phyloP scores from a whole-genome alignment of 2,797 vertebrate species.

The Anguilla megastoma region DNA sequence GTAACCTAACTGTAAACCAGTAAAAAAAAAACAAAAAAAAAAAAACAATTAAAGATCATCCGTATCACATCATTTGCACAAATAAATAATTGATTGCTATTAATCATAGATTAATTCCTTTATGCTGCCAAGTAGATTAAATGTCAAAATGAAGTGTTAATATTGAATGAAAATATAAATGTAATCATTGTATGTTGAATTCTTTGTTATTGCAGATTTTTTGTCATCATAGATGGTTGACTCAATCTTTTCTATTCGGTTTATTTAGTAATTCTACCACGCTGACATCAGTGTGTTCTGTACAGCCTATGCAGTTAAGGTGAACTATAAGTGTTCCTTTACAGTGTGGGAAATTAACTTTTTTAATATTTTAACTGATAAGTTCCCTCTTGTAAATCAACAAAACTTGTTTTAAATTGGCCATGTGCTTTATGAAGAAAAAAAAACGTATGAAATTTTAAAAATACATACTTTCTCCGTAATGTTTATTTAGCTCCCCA shows the following conservation, averaged over 20 bases:
- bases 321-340: not conserved
- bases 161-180: conserved; percentile 15
- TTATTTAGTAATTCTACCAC: not conserved
- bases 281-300: not conserved
- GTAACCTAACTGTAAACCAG: conserved; percentile 76
- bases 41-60: conserved; percentile 76
- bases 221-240: not conserved
- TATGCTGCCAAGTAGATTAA: not conserved
- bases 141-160: not conserved
- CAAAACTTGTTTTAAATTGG: conserved; percentile 7
- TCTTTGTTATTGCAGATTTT: not conserved
- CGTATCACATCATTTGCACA: conserved; percentile 70
- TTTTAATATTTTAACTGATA: not conserved
- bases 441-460: not conserved
- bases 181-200: not conserved
- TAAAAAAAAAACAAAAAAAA: conserved; percentile 70
- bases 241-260: not conserved
- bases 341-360: not conserved
- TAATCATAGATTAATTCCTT: conserved; percentile 54
- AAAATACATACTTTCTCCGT: not conserved
- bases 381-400: not conserved
- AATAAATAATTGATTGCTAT: conserved; percentile 65
- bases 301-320: not conserved
- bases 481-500: not conserved
- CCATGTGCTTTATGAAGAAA: not conserved